phyloP scores from a whole-genome alignment of 2,797 vertebrate species.

The Brachymystax lenok region DNA sequence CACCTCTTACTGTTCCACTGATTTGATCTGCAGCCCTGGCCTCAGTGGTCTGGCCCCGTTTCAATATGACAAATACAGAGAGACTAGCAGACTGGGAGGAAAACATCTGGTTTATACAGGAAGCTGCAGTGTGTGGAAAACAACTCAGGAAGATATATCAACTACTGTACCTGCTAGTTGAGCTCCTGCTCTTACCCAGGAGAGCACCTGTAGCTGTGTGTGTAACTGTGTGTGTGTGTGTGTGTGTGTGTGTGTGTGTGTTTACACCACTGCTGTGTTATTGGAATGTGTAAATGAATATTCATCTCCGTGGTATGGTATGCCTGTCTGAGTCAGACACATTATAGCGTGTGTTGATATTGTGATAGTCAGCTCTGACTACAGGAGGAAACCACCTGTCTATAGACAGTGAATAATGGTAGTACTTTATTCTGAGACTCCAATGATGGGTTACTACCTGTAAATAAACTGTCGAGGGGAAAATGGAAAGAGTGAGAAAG shows the following conservation, averaged over 20 bases:
- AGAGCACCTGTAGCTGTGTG: too few species aligned
- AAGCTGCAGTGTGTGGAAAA: constrained; percentile 15
- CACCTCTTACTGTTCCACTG: background rate
- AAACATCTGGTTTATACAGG: constrained; percentile 26
- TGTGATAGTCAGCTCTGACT: too few species aligned
- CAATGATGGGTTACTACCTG: background rate
- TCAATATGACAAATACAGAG: constrained; percentile 24
- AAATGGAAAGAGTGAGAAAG: background rate
- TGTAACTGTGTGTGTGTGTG: too few species aligned
- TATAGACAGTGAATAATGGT: background rate
- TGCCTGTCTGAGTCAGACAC: too few species aligned
- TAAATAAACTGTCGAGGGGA: background rate
- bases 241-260: background rate
- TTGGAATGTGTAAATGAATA: too few species aligned
- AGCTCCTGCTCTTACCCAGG: too few species aligned
- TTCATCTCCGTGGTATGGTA: too few species aligned
- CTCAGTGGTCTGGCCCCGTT: background rate
- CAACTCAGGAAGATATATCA: background rate
- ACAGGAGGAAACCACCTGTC: too few species aligned
- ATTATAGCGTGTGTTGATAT: too few species aligned
- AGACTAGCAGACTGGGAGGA: background rate
- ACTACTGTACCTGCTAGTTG: background rate
- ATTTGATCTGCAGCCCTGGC: background rate
- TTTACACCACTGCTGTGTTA: too few species aligned
- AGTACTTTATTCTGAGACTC: background rate